Evolutionary conservation across 2,797 vertebrate species (phyloP), one percentile per base, ranked within the genome.

Genomic region (Amphiprion clarkii): DNA sequence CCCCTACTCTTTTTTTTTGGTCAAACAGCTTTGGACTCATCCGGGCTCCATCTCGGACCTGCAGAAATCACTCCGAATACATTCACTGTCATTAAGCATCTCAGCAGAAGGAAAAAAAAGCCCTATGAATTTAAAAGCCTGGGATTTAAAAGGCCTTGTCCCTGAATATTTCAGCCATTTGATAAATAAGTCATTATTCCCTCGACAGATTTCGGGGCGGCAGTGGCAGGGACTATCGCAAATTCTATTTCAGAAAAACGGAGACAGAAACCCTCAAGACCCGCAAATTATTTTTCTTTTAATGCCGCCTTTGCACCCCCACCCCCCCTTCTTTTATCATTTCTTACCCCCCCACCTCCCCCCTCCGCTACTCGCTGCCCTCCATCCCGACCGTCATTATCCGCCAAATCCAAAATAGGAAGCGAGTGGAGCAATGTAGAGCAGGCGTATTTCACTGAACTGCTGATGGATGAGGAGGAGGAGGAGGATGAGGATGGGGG

Each of bases 161-260:
- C 73, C 67, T 91, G 87, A 90, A 93, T 89, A 90, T 93, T 90
- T 89, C 81, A 89, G 65, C 82, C 66, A 63, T 86, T 82, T 85
- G 80, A 92, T 92, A 87, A 92, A 94, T 92, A 88, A 93, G 81
- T 90, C 82, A 93, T 91, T 88, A 88, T 86, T 88, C 86, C 81
- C 86, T 76, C 67, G 67, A 85, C 69, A 56, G 79, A 67, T 78
- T 80, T 51, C 1, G 76, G 27, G 42, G 42, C 52, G 40, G 79
- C 61, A 6, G 81, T 39, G 6, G 78, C 58, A 6, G 77, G 66
- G 67, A 82, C 81, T 63, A 81, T 87, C 80, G 16, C 79, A 82
- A 72, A 89, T 88, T 88, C 85, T 90, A 83, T 85, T 93, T 87
- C 82, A 76, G 72, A 78, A 39, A 46, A 73, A 77, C 61, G 56